Conservation (phyloP, 2,113 vertebrate genomes). For the Melanerpes aurifrons region DNA sequence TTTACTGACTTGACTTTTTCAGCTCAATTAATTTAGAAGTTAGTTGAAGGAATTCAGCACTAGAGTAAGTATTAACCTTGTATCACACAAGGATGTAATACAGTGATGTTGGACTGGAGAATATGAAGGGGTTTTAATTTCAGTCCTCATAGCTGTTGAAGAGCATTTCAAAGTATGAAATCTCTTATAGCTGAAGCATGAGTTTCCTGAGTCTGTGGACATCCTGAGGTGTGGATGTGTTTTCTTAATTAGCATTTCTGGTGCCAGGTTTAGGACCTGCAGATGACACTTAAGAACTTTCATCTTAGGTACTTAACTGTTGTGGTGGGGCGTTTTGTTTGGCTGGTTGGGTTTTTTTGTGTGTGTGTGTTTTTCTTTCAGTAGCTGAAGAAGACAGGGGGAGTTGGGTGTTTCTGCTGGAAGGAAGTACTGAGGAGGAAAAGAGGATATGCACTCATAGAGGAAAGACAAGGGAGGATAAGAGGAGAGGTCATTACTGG, state of each 20-base stretch:
- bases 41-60: background rate
- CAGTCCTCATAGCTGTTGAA: background rate
- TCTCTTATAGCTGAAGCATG: background rate
- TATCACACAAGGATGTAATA: background rate
- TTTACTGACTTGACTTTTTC: too few relatives aligned
- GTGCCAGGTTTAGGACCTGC: background rate
- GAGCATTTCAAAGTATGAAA: accelerated
- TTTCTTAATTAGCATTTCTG: background rate
- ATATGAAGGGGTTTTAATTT: background rate
- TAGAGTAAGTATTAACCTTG: background rate
- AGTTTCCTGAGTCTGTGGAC: background rate
- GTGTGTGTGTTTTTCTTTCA: background rate
- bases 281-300: background rate
- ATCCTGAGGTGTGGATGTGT: background rate
- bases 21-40: background rate
- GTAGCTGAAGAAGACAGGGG: background rate
- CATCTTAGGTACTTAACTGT: background rate
- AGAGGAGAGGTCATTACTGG: background rate
- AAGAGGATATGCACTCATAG: background rate
- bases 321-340: background rate
- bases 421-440: background rate
- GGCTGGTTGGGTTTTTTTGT: background rate
- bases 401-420: background rate
- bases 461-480: background rate
- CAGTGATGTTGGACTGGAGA: background rate